Evolutionary conservation across 1,140 invertebrate genomes (phyloP), one percentile per base, ranked within the genome.

Genomic region (Bombus haemorrhoidalis): DNA sequence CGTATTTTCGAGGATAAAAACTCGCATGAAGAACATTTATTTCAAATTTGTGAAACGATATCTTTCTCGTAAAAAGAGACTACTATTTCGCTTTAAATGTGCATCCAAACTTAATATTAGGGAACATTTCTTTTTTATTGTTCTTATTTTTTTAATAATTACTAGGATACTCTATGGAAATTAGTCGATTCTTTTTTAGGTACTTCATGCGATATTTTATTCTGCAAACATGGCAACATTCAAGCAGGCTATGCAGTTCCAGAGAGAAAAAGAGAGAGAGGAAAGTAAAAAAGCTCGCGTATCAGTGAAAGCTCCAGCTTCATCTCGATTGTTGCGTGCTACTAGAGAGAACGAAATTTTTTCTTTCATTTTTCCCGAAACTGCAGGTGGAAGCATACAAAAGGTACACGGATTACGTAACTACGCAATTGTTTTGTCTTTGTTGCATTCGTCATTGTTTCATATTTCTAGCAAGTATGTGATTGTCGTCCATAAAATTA

Each of bases 281-380:
- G 6, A 43, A 78, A 32, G n/a, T 32, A n/a, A 53, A 78, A 41
- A 62, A 64, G 39, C 59, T 78, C 15, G 59, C 39, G 9, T 64
- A 66, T 78, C 57, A 43, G 39, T 78, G 57, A 64, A 64, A 66
- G 39, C 59, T 41, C 15, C 47, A 66, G 59, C 39, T 62, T 43
- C 39, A 78, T 64, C 39, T 62, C 64, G 76, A 78, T 78, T 64
- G 76, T 78, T 78, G 59, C 59, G 12, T 32, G 18, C 59, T 59
- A 57, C 59, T 41, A n/a, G 59, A 43, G 28, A 64, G 47, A 43
- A 78, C 32, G 39, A 41, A 39, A 28, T 39, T 66, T 78, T 78
- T 66, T 64, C 59, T 66, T 62, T 28, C 28, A 18, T 62, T 77
- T 78, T 64, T 32, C 9, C 34, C 28, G 41, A 62, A 77, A 59